phyloP scores from a whole-genome alignment of 2,113 vertebrate genomes.

The Eclectus roratus region DNA sequence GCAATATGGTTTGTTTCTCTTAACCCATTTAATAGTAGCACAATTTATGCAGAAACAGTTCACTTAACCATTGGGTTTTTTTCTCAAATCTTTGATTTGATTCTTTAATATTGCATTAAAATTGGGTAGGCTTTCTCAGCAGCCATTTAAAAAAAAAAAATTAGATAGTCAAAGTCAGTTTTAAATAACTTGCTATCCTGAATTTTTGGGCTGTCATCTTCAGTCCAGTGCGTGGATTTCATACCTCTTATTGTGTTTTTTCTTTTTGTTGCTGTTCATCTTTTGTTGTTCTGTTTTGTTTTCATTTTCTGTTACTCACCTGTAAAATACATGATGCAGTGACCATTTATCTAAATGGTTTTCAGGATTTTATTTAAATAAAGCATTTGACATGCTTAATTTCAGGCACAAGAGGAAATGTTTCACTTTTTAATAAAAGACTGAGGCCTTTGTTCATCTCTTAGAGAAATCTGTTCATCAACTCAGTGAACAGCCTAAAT shows the following conservation, averaged over 20 bases:
- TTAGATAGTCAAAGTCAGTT: background rate
- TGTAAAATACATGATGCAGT: background rate
- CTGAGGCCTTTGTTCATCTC: background rate
- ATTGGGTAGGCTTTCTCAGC: background rate
- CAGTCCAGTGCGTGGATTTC: background rate
- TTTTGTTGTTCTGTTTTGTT: background rate
- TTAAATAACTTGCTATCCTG: background rate
- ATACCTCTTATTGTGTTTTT: background rate
- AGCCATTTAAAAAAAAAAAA: background rate
- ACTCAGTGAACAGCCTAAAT: background rate
- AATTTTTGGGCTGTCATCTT: background rate
- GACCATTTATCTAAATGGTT: background rate
- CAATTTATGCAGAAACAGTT: background rate
- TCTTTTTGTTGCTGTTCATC: rapidly evolving
- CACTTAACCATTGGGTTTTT: background rate
- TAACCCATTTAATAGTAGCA: background rate
- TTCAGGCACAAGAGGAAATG: background rate
- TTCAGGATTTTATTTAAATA: background rate
- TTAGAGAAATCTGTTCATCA: background rate
- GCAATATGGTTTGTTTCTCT: background rate
- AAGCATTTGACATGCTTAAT: background rate
- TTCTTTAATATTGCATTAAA: background rate
- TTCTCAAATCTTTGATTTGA: background rate
- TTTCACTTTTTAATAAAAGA: background rate
- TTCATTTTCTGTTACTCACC: background rate